Percentiles rank a stretch among this genome's conserved stretches.
phyloP scores from a whole-genome alignment of 2,797 vertebrate species.

The Rhinatrema bivittatum region DNA sequence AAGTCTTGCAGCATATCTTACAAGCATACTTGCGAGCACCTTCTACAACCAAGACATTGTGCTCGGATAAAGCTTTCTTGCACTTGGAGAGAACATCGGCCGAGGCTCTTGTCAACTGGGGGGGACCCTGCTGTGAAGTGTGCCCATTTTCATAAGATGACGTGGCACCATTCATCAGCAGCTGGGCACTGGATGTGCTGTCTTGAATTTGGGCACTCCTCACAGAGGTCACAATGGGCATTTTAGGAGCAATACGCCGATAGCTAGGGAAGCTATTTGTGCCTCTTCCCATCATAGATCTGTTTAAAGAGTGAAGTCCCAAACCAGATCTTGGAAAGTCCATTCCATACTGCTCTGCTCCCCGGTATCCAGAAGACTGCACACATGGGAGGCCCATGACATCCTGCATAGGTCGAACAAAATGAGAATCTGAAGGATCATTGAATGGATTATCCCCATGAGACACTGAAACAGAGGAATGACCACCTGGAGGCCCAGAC shows the following conservation, averaged over 20 bases:
- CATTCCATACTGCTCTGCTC: conserved; percentile 73
- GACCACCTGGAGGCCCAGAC: conserved; percentile 44
- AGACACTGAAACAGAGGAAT: conserved; percentile 53
- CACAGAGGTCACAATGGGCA: conserved; percentile 61
- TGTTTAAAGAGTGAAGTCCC: conserved; percentile 78
- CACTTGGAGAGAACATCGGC: conserved; percentile 95
- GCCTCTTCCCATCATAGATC: conserved; percentile 65
- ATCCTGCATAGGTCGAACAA: conserved; percentile 78
- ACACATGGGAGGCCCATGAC: conserved; percentile 60
- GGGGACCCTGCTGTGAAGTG: conserved; percentile 58
- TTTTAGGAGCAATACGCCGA: conserved; percentile 89
- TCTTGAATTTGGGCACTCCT: conserved; percentile 71
- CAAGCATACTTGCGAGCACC: conserved; percentile 95
- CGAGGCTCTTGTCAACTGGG: conserved; percentile 85
- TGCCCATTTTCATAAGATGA: conserved; percentile 57
- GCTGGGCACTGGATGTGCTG: conserved; percentile 60
- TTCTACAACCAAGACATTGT: conserved; percentile 94
- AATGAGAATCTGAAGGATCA: conserved; percentile 72
- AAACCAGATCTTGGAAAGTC: conserved; percentile 83
- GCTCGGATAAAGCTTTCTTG: conserved; percentile 96
- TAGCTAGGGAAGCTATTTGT: conserved; percentile 71
- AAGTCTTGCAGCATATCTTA: conserved; percentile 98
- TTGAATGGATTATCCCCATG: conserved; percentile 67
- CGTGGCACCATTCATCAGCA: conserved; percentile 68
- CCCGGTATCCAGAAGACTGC: conserved; percentile 64